Evolutionary conservation across 1,140 invertebrate species (phyloP).

Genomic region (Pollicipes pollicipes): DNA sequence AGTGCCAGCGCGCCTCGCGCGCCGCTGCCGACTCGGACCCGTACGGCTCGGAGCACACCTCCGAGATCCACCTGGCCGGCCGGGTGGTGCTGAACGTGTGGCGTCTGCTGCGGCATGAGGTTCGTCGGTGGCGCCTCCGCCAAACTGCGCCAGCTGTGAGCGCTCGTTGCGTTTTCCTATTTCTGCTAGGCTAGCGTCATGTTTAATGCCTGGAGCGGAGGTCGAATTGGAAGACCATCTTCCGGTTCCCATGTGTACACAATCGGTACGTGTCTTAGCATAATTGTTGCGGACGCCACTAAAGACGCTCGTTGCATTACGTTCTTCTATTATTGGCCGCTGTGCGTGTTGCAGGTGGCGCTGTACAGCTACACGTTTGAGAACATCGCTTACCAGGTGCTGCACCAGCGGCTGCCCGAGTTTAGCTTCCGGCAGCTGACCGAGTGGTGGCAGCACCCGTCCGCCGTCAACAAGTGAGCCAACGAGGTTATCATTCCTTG

Average conservation of each 20-base stretch:
- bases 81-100: conserved; percentile 82
- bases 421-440: conserved; percentile 50
- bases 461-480: too few relatives aligned
- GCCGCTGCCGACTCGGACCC: conserved; percentile 17
- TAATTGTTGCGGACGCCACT: too few relatives aligned
- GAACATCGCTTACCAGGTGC: conserved; percentile 70
- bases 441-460: conserved; percentile 43
- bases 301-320: too few relatives aligned
- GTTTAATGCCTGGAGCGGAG: too few relatives aligned
- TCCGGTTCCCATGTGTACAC: too few relatives aligned
- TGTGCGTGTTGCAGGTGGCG: conserved; percentile 35
- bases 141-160: too few relatives aligned
- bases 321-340: too few relatives aligned
- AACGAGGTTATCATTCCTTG: too few relatives aligned
- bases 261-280: too few relatives aligned
- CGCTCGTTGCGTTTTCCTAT: too few relatives aligned
- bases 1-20: conserved; percentile 34
- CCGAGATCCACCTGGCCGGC: conserved; percentile 55
- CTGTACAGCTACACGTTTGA: conserved; percentile 85
- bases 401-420: conserved; percentile 60
- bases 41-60: conserved; percentile 24
- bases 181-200: too few relatives aligned
- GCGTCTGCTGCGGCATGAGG: conserved; percentile 73
- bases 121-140: conserved; percentile 27
- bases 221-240: too few relatives aligned